Evolutionary conservation across 2,113 vertebrate species (phyloP), one percentile per base, ranked within the genome.

Genomic region (Poeciliopsis occidentalis): DNA sequence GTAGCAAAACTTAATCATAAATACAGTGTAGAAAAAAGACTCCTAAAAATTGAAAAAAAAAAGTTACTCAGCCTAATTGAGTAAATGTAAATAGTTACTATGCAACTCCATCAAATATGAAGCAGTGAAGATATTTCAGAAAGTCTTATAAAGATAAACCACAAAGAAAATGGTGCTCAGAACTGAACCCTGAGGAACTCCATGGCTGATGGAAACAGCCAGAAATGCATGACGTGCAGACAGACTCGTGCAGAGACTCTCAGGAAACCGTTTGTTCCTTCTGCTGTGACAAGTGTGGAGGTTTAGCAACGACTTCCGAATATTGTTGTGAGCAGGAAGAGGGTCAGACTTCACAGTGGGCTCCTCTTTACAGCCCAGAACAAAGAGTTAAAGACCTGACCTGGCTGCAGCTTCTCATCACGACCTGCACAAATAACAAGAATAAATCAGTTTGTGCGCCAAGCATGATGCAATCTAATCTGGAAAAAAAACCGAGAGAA

Each of bases 221-320:
- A 27, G 29, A 29, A 15, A 15, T 13, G 5, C 5, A 47, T 47
- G 24, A n/a, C 51, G 51, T 75, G 81, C 63, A 82, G 68, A 69
- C 61, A 30, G 70, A 34, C 44, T 6, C 51, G 51, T 75, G 81
- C 3, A 44, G 64, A 31, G 41, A 32, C 13, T 31, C 13, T 54
- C 63, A 69, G 67, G 69, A 76, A 73, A 69, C 51, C 72, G 54
- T 29, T 54, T 64, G 69, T 41, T 44, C 54, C 80, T 62, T 67
- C 70, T 73, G 60, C 67, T 69, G 79, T 75, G 84, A 81, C 82
- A 26, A 39, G 86, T 84, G 79, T 87, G 86, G 69, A 34, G 77
- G 69, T 65, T 73, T 76, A 61, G 76, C 88, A 89, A 90, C 83
- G 78, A 90, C 87, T 89, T 92, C 89, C 76, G 69, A 91, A 85